Evolutionary conservation across 2,888 invertebrate genomes (phyloP), one percentile per base, ranked within the genome.

Genomic region (Eupithecia centaureata): DNA sequence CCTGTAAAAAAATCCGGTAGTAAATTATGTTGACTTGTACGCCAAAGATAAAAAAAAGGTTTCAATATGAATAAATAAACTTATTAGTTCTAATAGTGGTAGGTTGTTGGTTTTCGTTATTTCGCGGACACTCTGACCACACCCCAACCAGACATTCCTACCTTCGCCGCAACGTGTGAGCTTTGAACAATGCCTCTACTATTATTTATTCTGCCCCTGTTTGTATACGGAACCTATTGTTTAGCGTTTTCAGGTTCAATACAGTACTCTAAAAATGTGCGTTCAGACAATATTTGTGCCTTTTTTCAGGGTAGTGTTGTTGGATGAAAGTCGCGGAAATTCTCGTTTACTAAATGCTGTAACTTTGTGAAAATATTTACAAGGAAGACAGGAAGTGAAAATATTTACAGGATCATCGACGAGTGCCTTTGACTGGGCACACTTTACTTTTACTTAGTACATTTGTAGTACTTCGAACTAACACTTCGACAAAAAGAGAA

Each of bases 191-290:
- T 69, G 76, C 73, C 75, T n/a, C n/a, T n/a, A n/a, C n/a, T n/a
- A n/a, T n/a, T n/a, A n/a, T n/a, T n/a, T n/a, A n/a, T n/a, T n/a
- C n/a, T n/a, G n/a, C n/a, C 52, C 77, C 82, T 82, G 82, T 86
- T 86, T 82, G 78, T 78, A 80, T 77, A 71, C 78, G 77, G 77
- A 82, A 81, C 80, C 85, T 83, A 84, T 86, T 85, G 84, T 82
- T 80, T 73, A 73, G 71, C 68, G 71, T 71, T 73, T 71, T 73
- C 65, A 73, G 73, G 75, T 67, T 73, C 68, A 75, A 75, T 75
- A 72, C 70, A 73, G 69, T 70, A 42, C 38, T 10, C 47, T 71
- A 70, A 73, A 73, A 72, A 75, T 73, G 73, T 71, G 65, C 71
- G 65, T 68, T 47, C 62, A 30, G 30, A n/a, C 25, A 52, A 52